Conservation (phyloP, 2,113 vertebrate species). For the Catharus bicknelli region DNA sequence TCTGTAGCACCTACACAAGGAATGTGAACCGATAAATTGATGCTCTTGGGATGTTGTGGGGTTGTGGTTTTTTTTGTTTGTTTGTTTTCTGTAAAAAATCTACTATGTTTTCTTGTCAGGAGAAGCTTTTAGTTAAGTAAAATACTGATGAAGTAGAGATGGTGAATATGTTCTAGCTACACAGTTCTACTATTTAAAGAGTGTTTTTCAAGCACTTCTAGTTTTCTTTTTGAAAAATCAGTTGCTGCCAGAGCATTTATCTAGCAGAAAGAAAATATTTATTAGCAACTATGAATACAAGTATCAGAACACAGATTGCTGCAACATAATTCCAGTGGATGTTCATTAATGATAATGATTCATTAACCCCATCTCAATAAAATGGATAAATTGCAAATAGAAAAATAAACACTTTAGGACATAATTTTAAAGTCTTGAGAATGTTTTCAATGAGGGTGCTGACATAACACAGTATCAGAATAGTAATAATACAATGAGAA, state of each 20-base stretch:
- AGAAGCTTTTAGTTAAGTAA: not conserved
- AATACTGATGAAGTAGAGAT: not conserved
- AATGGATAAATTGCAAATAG: not conserved
- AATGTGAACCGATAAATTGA: not conserved
- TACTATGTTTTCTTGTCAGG: not conserved
- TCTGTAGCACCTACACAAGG: not conserved
- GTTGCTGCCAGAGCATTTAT: not conserved
- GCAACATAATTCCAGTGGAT: not conserved
- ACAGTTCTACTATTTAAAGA: not conserved
- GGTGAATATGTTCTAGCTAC: not conserved
- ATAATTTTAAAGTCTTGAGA: not conserved
- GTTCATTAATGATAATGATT: not conserved
- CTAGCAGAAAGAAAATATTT: slow-evolving; percentile 1
- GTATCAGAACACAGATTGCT: not conserved
- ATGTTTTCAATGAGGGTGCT: not conserved
- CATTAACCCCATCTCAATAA: not conserved
- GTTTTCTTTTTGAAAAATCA: not conserved
- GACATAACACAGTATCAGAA: not conserved
- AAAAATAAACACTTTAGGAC: not conserved
- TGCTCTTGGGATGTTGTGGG: not conserved
- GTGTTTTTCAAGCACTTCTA: not conserved
- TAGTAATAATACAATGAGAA: not conserved
- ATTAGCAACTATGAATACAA: not conserved
- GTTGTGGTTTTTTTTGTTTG: not conserved
- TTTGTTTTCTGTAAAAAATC: not conserved